Conservation (phyloP, 2,888 invertebrate species). For the Helicoverpa assulta region DNA sequence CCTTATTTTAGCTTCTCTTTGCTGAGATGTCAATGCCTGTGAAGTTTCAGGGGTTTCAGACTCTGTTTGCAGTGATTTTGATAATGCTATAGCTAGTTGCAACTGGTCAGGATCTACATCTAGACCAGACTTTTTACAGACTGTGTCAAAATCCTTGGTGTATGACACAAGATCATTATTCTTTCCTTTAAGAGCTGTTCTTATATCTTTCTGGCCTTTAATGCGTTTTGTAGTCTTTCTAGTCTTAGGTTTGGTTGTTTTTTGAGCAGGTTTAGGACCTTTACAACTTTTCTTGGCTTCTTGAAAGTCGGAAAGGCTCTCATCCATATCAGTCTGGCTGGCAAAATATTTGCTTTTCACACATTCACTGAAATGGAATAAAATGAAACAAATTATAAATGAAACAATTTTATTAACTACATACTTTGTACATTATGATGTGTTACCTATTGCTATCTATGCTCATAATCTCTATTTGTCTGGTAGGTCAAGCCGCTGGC, state of each 20-base stretch:
- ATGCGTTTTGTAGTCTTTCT: constrained; percentile 71
- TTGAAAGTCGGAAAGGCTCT: constrained; percentile 82
- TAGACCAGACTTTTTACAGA: constrained; percentile 81
- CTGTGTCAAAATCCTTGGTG: constrained; percentile 81
- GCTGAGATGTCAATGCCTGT: constrained; percentile 68
- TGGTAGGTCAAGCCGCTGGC: constrained; percentile 74
- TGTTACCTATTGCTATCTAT: constrained; percentile 72
- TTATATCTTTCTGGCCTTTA: constrained; percentile 83
- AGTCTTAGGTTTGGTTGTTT: constrained; percentile 61
- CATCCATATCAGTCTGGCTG: constrained; percentile 78
- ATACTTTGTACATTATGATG: constrained; percentile 35
- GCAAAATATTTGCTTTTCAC: constrained; percentile 83
- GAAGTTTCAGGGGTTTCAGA: constrained; percentile 42
- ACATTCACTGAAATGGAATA: constrained; percentile 61
- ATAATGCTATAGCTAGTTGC: constrained; percentile 92
- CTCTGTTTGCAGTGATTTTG: constrained; percentile 87
- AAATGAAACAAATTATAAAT: constrained; percentile 75
- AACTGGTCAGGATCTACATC: constrained; percentile 92
- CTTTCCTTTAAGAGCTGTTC: constrained; percentile 76
- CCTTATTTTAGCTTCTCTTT: constrained; percentile 81
- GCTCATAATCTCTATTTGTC: constrained; percentile 76
- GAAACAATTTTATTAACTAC: constrained; percentile 53
- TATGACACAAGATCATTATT: constrained; percentile 81
- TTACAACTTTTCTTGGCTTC: constrained; percentile 74
- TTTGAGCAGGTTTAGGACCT: constrained; percentile 72